phyloP scores from a whole-genome alignment of 2,113 vertebrate genomes.

The Peromyscus californicus region DNA sequence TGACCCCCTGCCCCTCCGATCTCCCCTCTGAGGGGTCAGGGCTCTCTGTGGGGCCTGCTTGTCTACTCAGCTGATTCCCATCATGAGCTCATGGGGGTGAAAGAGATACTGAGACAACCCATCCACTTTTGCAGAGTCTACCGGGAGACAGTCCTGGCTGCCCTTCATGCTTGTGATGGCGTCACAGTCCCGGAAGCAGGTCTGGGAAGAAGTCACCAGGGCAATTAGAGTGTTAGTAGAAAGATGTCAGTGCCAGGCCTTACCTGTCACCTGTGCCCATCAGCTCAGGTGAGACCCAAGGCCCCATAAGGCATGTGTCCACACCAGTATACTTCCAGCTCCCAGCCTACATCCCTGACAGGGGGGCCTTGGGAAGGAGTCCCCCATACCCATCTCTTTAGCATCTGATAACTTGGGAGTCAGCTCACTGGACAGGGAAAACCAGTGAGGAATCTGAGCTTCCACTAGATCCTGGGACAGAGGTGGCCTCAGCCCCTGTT shows the following conservation, averaged over 20 bases:
- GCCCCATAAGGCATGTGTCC: fast-evolving
- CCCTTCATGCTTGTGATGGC: fast-evolving
- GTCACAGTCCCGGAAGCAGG: fast-evolving
- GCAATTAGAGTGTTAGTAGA: neutral
- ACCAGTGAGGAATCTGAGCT: constrained; percentile 23
- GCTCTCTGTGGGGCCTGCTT: fast-evolving
- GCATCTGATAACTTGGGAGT: constrained; percentile 65
- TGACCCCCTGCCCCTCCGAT: fast-evolving
- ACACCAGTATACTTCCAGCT: neutral
- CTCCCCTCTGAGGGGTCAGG: fast-evolving
- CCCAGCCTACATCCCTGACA: fast-evolving
- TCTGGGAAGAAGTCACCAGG: neutral
- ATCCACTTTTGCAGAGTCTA: fast-evolving
- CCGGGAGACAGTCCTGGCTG: fast-evolving
- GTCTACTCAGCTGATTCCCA: fast-evolving
- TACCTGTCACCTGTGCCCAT: fast-evolving
- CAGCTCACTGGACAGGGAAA: constrained; percentile 67
- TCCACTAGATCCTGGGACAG: constrained; percentile 39
- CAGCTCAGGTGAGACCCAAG: neutral
- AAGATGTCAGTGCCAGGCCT: fast-evolving
- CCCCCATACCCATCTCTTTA: fast-evolving
- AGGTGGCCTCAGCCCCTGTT: neutral
- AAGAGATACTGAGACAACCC: fast-evolving
- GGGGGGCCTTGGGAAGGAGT: fast-evolving
- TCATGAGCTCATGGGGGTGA: fast-evolving